Evolutionary conservation across 2,113 vertebrate species (phyloP), one percentile per base, ranked within the genome.

Genomic region (Pithys albifrons): DNA sequence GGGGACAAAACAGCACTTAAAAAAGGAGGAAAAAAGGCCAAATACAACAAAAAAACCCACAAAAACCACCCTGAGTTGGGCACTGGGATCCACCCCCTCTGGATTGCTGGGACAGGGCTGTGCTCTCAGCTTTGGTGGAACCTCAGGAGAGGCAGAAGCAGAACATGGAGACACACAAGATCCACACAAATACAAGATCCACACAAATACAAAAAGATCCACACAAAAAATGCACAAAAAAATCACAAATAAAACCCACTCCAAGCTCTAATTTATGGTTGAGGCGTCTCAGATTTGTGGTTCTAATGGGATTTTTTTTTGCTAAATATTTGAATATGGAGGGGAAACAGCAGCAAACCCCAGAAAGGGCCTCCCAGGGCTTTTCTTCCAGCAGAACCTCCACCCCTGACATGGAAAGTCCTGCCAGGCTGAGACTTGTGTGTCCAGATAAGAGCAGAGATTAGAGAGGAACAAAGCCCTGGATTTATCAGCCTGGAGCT

Each of bases 161-260:
- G 41, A 43, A 13, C 14, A 43, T 43, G 41, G 41, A 43, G 41
- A 43, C 41, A 43, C 41, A 43, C 41, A 14, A 43, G 14, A 43
- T 43, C 6, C 41, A 43, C 41, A 14, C 41, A 41, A 41, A 41
- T 41, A 41, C 41, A 41, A 41, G 41, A 41, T 41, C 11, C 41
- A 41, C 41, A 12, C 41, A 41, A 41, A 41, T 12, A 41, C 39
- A 41, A 41, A 10, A 41, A 18, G 14, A 10, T 18, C 15, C 12
- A 24, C 31, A 1, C 10, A 2, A 16, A 23, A 64, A 29, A 7
- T 4, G 2, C 5, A 37, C 35, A 18, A 6, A 28, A 52, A 73
- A 24, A n/a, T n/a, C 6, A 43, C 0, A 0, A 27, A 19, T n/a
- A 3, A 33, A 49, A 39, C 3, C 19, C 19, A 31, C 6, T 23